Evolutionary conservation across 1,140 invertebrate species (phyloP).

Genomic region (Ridgeia piscesae): DNA sequence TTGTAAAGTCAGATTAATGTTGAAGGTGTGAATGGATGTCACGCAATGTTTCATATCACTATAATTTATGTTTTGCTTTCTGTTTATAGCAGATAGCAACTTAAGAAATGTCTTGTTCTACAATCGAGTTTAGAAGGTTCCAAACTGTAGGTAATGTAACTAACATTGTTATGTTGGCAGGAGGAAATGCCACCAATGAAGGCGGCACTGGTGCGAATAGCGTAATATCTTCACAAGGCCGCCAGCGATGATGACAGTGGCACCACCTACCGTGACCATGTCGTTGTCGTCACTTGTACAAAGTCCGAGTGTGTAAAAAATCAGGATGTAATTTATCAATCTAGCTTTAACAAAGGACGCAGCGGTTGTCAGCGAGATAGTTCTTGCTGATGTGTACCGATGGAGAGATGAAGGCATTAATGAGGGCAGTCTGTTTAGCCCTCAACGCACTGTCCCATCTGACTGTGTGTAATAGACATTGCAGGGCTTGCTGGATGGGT

Average conservation of each 20-base stretch:
- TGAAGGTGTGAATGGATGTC: too few species aligned
- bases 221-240: background rate
- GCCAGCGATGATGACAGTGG: background rate
- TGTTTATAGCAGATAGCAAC: too few species aligned
- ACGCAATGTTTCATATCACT: too few species aligned
- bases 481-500: background rate
- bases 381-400: background rate
- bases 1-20: too few species aligned
- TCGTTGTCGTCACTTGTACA: conserved; percentile 4
- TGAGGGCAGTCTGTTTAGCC: background rate
- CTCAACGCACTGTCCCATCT: background rate
- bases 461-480: background rate
- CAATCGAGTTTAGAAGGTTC: background rate
- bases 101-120: too few species aligned
- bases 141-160: too few species aligned
- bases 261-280: background rate
- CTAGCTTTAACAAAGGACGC: background rate
- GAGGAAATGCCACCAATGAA: background rate
- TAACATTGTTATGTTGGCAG: background rate
- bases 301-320: conserved; percentile 5
- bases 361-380: background rate
- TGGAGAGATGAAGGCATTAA: background rate
- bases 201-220: background rate
- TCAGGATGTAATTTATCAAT: conserved; percentile 6
- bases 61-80: too few species aligned